These are phyloP conservation scores for Augochlora pura DNA, from an alignment of 1,140 invertebrate species.

Conservation along the genomic window DNA sequence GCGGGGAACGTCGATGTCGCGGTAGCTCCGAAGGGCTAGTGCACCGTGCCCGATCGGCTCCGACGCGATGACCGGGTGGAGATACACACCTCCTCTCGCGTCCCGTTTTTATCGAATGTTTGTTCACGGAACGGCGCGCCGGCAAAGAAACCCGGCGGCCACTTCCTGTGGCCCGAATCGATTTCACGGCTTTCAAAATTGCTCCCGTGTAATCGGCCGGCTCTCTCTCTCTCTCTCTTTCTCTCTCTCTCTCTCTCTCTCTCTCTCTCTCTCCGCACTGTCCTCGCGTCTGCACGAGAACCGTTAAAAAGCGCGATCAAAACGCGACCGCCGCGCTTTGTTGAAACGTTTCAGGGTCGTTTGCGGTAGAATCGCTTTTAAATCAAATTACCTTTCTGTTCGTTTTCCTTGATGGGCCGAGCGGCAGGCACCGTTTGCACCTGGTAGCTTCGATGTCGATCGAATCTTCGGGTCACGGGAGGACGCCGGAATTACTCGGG, in stretches of 20 bases:
- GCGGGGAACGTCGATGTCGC: slow-evolving; percentile 1
- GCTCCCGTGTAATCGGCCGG: background rate
- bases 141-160: slow-evolving; percentile 34
- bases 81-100: background rate
- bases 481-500: slow-evolving; percentile 6
- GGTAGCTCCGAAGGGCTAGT: background rate
- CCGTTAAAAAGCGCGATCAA: too few relatives aligned
- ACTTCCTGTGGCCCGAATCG: slow-evolving; percentile 21
- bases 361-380: too few relatives aligned
- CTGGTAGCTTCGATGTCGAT: background rate
- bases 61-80: background rate
- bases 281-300: too few relatives aligned
- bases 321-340: too few relatives aligned
- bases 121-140: slow-evolving; percentile 19
- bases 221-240: too few relatives aligned
- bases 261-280: too few relatives aligned
- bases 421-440: too few relatives aligned
- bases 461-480: background rate
- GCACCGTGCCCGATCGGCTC: slow-evolving; percentile 1
- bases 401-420: background rate
- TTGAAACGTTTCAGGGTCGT: too few relatives aligned
- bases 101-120: slow-evolving; percentile 19
- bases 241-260: too few relatives aligned
- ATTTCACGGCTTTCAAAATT: slow-evolving; percentile 29
- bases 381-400: too few relatives aligned